A percentile compares a stretch with the other conserved stretches of the same genome.
phyloP scores from a whole-genome alignment of 2,888 invertebrate species.

The Habroteleia sp. region DNA sequence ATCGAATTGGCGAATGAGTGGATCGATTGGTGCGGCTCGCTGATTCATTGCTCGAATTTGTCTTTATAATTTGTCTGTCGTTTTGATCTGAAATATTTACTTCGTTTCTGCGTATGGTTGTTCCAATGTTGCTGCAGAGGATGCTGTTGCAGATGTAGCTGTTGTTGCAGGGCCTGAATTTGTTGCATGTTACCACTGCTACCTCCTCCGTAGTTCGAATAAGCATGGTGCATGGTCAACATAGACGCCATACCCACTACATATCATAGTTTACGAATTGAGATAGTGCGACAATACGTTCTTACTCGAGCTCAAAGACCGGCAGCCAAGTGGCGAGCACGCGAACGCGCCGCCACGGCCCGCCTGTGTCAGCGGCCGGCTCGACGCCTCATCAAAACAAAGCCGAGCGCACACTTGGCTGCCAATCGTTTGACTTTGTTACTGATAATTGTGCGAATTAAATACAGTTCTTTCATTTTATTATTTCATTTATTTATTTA shows the following conservation, averaged over 20 bases:
- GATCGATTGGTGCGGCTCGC: no score
- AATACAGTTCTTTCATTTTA: neutral
- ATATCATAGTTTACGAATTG: constrained; percentile 74
- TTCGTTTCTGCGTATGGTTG: constrained; percentile 82
- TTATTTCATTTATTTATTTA: neutral
- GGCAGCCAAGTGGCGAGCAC: constrained; percentile 73
- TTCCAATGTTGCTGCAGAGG: constrained; percentile 82
- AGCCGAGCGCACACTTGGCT: no score
- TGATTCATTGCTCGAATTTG: no score
- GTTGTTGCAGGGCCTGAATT: constrained; percentile 83
- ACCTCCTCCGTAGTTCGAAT: constrained; percentile 84
- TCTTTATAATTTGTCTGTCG: constrained; percentile 29
- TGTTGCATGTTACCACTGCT: constrained; percentile 82
- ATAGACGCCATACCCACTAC: constrained; percentile 82
- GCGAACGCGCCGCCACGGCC: no score
- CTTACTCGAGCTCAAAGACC: constrained; percentile 64
- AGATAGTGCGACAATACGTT: constrained; percentile 69
- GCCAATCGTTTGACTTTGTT: constrained; percentile 14
- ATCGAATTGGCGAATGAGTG: no score
- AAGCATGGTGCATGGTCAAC: constrained; percentile 83
- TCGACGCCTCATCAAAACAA: no score
- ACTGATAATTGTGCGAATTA: constrained; percentile 16
- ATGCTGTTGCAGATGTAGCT: constrained; percentile 80
- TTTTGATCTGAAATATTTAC: constrained; percentile 79
- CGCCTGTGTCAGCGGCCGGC: no score